Conservation (phyloP, 2,797 vertebrate species). For the Mastacembelus armatus region DNA sequence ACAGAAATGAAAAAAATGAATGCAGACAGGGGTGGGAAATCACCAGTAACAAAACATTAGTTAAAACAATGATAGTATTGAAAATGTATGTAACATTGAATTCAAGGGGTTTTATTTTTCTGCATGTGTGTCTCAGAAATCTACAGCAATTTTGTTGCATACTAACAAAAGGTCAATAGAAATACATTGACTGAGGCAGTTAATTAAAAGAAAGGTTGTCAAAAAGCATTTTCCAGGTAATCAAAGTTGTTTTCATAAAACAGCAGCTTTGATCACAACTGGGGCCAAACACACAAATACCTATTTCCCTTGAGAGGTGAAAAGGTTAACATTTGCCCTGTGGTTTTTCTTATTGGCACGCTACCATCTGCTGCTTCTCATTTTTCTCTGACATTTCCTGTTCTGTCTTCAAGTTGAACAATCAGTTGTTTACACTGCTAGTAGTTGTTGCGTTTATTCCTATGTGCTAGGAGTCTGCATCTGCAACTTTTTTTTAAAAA, state of each 20-base stretch:
- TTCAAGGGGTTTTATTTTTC: no score
- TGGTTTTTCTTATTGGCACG: conserved; percentile 75
- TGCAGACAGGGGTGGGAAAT: not conserved
- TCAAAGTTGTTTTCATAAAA: not conserved
- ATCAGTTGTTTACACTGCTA: conserved; percentile 28
- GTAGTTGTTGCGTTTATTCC: conserved; percentile 14
- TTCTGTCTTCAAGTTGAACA: conserved; percentile 49
- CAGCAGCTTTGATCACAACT: conserved; percentile 21
- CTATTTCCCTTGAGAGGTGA: conserved; percentile 78
- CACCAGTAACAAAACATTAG: not conserved
- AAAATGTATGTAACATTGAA: not conserved
- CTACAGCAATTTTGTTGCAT: no score
- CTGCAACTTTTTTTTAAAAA: not conserved
- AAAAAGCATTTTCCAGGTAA: not conserved
- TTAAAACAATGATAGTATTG: not conserved
- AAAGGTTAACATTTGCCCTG: conserved; percentile 82
- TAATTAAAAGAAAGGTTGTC: not conserved
- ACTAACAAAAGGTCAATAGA: not conserved
- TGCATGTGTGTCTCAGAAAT: no score
- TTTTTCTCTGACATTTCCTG: conserved; percentile 81
- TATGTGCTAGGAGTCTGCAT: not conserved
- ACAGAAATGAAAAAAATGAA: not conserved
- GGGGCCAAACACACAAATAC: conserved; percentile 31
- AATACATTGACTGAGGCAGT: not conserved
- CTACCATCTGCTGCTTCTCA: conserved; percentile 74